Evolutionary conservation across 2,113 vertebrate species (phyloP), one percentile per base, ranked within the genome.

Genomic region (Nicator chloris): DNA sequence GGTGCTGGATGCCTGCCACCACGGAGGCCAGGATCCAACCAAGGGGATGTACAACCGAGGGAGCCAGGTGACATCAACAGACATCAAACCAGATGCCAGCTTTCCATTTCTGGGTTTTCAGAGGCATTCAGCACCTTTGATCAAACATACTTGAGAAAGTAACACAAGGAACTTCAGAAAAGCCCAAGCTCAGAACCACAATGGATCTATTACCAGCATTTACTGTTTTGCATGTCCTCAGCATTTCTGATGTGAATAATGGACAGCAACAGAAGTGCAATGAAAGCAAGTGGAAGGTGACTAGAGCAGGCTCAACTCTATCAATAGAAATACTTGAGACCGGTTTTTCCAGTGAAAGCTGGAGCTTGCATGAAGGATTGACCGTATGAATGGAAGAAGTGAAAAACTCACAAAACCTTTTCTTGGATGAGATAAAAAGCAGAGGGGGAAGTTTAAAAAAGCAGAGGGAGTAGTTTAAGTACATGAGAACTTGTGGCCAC

Each of bases 211-310:
- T 80, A 61, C 45, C 57, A 37, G 42, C 35, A 54, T 71, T 56
- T 49, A 65, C 42, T 37, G 7, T 21, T 73, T 65, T 31, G 17
- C 65, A 40, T 1, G 20, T 23, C 35, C 63, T 86, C 81, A 78
- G 71, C 50, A 53, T 11, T 87, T 91, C 47, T 60, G 33, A 45
- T 4, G 9, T 13, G 19, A 72, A 28, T 24, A 63, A 86, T 1
- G 10, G n/a, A 49, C 12, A 61, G 68, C 39, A 81, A 61, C 0
- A 0, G 22, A 70, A 56, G 13, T 2, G 3, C 20, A 35, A 75
- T 16, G 66, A 93, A 66, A 42, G 22, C 51, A 61, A 87, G 59
- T 28, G 63, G 57, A 35, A 72, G n/a, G 7, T 35, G 16, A 87
- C 19, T 26, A 85, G 26, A 33, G 51, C 15, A 85, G 42, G 37